Evolutionary conservation across 2,888 invertebrate species (phyloP).

Genomic region (Dynastes grantii): DNA sequence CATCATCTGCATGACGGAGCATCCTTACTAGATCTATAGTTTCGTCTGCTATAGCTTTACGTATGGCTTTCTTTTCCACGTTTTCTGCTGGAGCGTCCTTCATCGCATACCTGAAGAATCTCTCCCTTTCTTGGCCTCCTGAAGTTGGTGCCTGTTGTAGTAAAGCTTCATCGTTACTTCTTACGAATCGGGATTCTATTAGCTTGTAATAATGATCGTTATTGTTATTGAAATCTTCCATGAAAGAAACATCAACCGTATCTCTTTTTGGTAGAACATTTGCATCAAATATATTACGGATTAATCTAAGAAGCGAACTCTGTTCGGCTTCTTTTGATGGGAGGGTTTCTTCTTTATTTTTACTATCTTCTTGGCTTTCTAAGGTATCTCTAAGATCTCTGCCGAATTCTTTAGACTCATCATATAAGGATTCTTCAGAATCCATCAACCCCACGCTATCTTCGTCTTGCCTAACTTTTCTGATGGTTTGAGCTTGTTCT

Average conservation of each 20-base stretch:
- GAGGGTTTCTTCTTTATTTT: not conserved
- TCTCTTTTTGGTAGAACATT: not conserved
- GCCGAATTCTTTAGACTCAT: not conserved
- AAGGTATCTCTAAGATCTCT: not conserved
- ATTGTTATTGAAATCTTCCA: not conserved
- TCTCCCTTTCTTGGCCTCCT: not conserved
- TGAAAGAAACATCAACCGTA: not conserved
- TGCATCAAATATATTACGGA: not conserved
- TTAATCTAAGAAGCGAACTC: not conserved
- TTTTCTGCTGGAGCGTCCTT: not conserved
- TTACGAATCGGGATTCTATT: not conserved
- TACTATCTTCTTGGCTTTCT: not conserved
- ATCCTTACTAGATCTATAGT: not conserved
- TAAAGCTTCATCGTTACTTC: not conserved
- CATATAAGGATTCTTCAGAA: not conserved
- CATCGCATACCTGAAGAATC: not conserved
- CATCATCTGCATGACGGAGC: not conserved
- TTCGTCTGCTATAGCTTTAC: not conserved
- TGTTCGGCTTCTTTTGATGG: not conserved
- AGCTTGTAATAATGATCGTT: not conserved
- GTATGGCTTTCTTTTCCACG: not conserved
- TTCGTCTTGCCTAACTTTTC: not conserved
- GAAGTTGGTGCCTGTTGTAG: not conserved
- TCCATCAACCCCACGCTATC: not conserved
- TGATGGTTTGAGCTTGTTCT: not conserved